These are phyloP conservation scores for Pipistrellus nathusii DNA, from an alignment of 2,797 vertebrate species.

Conservation along the genomic window DNA sequence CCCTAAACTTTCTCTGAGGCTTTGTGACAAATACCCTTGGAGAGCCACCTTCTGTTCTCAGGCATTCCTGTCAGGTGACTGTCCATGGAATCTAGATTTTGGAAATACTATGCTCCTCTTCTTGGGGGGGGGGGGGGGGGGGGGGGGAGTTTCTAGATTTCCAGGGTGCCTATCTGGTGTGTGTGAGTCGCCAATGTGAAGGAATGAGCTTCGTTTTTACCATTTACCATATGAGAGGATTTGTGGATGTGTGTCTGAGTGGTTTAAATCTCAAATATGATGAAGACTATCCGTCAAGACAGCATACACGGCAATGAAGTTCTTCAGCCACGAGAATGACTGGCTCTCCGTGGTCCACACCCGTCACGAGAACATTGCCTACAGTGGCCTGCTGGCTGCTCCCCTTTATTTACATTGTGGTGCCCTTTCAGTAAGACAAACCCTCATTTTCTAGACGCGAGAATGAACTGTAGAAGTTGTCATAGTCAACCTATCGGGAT, in stretches of 20 bases:
- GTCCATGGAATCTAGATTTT: neutral
- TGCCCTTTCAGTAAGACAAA: neutral
- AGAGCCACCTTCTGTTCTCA: neutral
- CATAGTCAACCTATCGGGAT: neutral
- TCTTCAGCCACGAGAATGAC: no score
- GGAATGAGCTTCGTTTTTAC: no score
- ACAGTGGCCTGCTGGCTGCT: neutral
- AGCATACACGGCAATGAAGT: neutral
- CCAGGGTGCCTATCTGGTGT: neutral
- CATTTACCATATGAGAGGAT: neutral
- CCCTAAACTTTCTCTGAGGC: neutral
- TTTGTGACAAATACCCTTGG: accelerated
- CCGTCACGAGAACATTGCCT: accelerated
- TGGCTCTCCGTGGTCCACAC: neutral
- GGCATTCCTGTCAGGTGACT: accelerated
- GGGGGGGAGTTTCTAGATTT: neutral
- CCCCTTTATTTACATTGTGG: neutral
- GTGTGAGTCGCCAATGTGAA: neutral
- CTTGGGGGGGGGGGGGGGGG: neutral
- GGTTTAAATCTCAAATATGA: neutral
- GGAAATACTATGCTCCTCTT: neutral
- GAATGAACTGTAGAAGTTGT: neutral
- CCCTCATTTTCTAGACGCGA: neutral
- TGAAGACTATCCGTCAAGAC: no score
- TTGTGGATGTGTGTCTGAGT: no score